These are phyloP conservation scores for Panagrolaimus sp. DNA, from an alignment of 1,140 invertebrate genomes.

Conservation along the genomic window DNA sequence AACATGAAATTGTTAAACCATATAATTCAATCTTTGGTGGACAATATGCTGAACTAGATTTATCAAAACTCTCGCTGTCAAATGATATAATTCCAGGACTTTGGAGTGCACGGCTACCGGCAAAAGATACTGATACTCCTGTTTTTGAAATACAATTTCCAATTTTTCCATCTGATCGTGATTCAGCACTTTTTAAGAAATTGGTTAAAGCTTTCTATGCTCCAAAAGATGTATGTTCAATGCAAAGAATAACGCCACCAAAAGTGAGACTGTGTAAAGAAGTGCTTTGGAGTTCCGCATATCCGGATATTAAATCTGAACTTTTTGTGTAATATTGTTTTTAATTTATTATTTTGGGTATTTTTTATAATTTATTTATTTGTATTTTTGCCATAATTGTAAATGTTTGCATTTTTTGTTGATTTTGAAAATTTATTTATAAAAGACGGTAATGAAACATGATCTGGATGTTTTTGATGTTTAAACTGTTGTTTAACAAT, in stretches of 20 bases:
- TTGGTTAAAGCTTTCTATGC: constrained; percentile 12
- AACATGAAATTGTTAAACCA: constrained; percentile 5
- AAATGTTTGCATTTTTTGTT: not conserved
- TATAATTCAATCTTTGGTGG: constrained; percentile 24
- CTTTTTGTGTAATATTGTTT: not conserved
- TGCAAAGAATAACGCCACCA: not conserved
- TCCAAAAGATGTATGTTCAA: constrained; percentile 13
- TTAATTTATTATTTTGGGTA: not conserved
- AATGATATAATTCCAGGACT: not conserved
- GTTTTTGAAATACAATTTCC: constrained; percentile 21
- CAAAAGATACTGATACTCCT: not conserved
- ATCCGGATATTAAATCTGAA: not conserved
- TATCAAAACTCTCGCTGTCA: not conserved
- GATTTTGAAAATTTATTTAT: not conserved
- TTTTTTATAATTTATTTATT: not conserved
- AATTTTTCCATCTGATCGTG: constrained; percentile 16
- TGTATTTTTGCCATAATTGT: no score
- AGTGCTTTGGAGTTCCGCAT: not conserved
- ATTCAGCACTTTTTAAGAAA: constrained; percentile 6
- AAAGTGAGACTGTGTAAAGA: not conserved
- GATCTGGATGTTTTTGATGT: not conserved
- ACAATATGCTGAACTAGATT: constrained; percentile 16
- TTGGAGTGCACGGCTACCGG: constrained; percentile 8
- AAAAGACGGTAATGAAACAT: not conserved
- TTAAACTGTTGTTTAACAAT: no score